Conservation (phyloP, 2,113 vertebrate species). For the Panthera leo region DNA sequence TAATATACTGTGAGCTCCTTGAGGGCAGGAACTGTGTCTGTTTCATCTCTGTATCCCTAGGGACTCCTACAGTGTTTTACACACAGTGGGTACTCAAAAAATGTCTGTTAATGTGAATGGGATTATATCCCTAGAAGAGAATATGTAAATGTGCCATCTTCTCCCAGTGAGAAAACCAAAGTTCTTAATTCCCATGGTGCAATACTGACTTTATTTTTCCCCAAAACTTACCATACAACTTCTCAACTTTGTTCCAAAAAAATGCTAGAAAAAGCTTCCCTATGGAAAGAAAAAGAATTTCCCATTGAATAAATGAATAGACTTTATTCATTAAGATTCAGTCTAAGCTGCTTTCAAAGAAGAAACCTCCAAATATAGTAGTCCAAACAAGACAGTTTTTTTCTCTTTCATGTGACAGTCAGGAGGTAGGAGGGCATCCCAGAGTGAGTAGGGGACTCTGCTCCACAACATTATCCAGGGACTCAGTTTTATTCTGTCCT, state of each 20-base stretch:
- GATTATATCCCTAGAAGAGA: neutral
- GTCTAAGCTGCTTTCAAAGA: neutral
- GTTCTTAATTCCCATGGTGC: neutral
- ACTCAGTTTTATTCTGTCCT: neutral
- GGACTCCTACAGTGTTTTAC: neutral
- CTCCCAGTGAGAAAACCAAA: conserved; percentile 27
- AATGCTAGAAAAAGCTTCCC: neutral
- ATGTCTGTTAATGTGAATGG: neutral
- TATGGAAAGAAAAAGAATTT: conserved; percentile 18
- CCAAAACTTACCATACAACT: neutral
- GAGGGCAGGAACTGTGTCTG: conserved; percentile 10
- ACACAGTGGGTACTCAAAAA: conserved; percentile 9
- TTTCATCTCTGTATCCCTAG: conserved; percentile 7
- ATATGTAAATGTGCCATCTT: conserved; percentile 12
- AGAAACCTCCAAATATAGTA: neutral
- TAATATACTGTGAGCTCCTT: conserved; percentile 27
- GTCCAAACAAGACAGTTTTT: neutral
- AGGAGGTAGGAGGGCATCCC: neutral
- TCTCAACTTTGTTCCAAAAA: neutral
- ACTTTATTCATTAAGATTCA: neutral
- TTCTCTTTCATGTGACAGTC: neutral
- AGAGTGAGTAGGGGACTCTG: neutral
- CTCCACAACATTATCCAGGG: too few species aligned
- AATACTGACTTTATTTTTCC: neutral
- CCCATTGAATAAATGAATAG: conserved; percentile 10